These are phyloP conservation scores for Tetragnatha montana DNA, from an alignment of 2,888 invertebrate species.

Conservation along the genomic window DNA sequence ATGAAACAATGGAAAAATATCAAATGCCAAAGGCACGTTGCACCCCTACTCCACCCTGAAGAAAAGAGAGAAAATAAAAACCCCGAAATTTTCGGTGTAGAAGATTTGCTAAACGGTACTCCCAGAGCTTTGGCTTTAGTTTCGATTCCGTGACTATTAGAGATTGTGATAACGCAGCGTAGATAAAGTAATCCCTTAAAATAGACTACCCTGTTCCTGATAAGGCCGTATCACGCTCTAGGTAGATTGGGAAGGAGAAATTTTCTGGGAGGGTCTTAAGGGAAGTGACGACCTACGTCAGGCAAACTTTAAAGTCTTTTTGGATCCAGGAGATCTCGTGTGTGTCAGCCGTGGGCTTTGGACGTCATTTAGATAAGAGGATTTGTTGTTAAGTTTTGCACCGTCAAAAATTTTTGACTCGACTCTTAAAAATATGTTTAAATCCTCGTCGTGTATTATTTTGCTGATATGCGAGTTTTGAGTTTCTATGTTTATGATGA, in stretches of 20 bases:
- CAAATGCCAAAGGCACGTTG: neutral
- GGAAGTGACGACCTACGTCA: neutral
- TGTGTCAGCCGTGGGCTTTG: neutral
- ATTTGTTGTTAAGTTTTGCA: neutral
- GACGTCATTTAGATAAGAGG: neutral
- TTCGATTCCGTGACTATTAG: constrained; percentile 60
- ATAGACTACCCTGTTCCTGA: constrained; percentile 38
- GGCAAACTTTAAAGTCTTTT: neutral
- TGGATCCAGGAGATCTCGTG: neutral
- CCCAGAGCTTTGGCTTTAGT: constrained; percentile 3
- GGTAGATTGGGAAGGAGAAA: neutral
- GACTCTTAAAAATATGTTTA: no score
- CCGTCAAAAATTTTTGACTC: no score
- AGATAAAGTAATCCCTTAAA: constrained; percentile 58
- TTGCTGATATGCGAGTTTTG: no score
- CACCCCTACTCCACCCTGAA: constrained; percentile 6
- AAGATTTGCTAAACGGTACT: constrained; percentile 21
- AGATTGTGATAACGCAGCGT: constrained; percentile 45
- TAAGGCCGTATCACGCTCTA: constrained; percentile 23
- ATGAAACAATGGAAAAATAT: neutral
- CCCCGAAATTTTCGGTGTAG: constrained; percentile 9
- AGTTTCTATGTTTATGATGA: no score
- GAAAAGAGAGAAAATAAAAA: constrained; percentile 14
- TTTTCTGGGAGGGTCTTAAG: neutral
- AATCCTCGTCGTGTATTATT: no score